These are phyloP conservation scores for Cotesia vestalis DNA, from an alignment of 1,140 invertebrate genomes.

Conservation along the genomic window DNA sequence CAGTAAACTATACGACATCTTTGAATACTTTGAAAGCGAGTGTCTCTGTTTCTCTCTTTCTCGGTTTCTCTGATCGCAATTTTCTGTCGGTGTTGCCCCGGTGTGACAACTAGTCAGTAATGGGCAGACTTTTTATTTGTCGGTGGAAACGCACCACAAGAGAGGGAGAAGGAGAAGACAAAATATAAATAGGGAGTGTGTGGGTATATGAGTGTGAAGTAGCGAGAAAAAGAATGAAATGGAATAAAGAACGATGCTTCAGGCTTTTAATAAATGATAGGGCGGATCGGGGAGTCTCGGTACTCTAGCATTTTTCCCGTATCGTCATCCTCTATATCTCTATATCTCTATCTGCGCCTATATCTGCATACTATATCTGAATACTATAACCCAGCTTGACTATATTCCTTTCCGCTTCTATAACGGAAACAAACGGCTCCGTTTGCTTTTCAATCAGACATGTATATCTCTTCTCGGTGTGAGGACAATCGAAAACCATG, in stretches of 20 bases:
- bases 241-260: conserved; percentile 38
- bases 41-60: not conserved
- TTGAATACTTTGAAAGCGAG: conserved; percentile 43
- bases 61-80: too few species aligned
- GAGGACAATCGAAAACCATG: conserved; percentile 33
- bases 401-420: conserved; percentile 14
- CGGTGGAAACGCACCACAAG: conserved; percentile 27
- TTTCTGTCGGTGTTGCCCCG: not conserved
- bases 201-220: conserved; percentile 13
- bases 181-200: conserved; percentile 12
- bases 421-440: conserved; percentile 39
- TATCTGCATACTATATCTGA: not conserved
- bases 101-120: conserved; percentile 39
- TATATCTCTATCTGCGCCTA: not conserved
- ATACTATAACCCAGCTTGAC: not conserved
- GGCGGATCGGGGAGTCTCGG: conserved; percentile 32
- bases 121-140: conserved; percentile 47
- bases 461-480: conserved; percentile 25
- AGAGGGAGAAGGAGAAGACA: conserved; percentile 24
- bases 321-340: conserved; percentile 23
- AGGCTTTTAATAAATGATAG: conserved; percentile 40
- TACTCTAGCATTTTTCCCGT: conserved; percentile 35
- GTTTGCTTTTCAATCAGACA: conserved; percentile 40
- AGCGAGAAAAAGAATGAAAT: conserved; percentile 33
- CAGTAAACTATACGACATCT: conserved; percentile 36